Conservation (phyloP, 1,140 invertebrate species). For the Pentalonia nigronervosa region DNA sequence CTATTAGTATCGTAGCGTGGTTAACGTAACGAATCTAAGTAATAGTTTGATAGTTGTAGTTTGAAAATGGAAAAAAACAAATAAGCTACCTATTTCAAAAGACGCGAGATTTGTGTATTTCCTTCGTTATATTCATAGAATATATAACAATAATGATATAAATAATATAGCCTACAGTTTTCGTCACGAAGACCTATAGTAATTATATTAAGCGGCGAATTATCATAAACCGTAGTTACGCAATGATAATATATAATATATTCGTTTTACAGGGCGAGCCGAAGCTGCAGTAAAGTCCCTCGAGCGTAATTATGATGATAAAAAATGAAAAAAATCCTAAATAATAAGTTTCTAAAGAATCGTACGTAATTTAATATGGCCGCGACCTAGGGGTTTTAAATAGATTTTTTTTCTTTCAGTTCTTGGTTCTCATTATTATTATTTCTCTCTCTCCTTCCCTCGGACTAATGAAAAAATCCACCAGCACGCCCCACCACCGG, state of each 20-base stretch:
- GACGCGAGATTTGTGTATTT: too few species aligned
- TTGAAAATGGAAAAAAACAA: not conserved
- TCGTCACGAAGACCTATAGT: not conserved
- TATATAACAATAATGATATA: not conserved
- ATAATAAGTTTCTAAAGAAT: conserved; percentile 33
- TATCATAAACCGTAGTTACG: not conserved
- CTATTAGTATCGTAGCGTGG: not conserved
- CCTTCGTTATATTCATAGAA: too few species aligned
- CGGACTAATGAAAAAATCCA: conserved; percentile 35
- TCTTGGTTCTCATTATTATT: conserved; percentile 12
- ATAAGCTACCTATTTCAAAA: not conserved
- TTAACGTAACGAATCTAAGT: not conserved
- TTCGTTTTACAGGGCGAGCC: too few species aligned
- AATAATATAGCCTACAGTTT: not conserved
- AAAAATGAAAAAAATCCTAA: not conserved
- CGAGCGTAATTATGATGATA: not conserved
- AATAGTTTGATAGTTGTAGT: not conserved
- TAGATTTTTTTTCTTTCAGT: not conserved
- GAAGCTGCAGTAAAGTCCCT: not conserved
- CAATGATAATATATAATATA: not conserved
- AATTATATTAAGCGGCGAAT: not conserved
- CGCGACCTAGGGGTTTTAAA: not conserved
- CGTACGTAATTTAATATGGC: not conserved
- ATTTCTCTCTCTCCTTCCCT: not conserved
- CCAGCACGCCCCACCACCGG: not conserved